Evolutionary conservation across 1,140 invertebrate species (phyloP), one percentile per base, ranked within the genome.

Genomic region (Eriocheir sinensis): DNA sequence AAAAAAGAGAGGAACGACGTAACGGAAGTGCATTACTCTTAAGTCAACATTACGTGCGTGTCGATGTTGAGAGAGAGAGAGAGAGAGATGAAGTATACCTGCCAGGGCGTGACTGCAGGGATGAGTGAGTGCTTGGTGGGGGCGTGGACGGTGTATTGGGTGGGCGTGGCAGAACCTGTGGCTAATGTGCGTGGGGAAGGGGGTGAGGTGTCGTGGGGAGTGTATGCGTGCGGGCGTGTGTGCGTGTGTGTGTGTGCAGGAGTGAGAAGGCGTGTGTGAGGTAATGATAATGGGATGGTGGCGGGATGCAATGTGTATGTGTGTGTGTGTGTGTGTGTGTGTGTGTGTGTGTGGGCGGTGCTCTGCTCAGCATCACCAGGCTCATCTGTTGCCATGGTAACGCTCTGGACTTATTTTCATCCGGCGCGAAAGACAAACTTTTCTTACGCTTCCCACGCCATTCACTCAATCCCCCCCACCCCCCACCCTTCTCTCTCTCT

Each of bases 311-410:
- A 34, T 3, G 30, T 30, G 81, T 85, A 34, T 81, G 80, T n/a
- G 80, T 81, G 80, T 81, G 83, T 38, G 36, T 86, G 83, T 3
- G 83, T 21, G 85, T 17, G 85, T 41, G 85, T n/a, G 85, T 85
- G 85, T 44, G 85, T 44, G 85, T 34, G 85, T 40, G 9, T 40
- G 85, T 38, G 85, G 27, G 85, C 41, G 85, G 85, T 44, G 85
- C 38, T 85, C 36, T 15, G 81, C 38, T 85, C 38, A 85, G 81
- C 85, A 44, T 41, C 85, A 40, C 36, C 17, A 15, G 38, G 15
- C 85, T 88, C 85, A 88, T 88, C 85, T 88, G 85, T 88, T 88
- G 85, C 85, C 38, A 88, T 88, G 85, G 85, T 41, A 41, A 88
- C 38, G 17, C n/a, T 17, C 36, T 30, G 17, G 17, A 27, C 85